These are phyloP conservation scores for Bombylius discolor DNA, from an alignment of 2,888 invertebrate genomes.

Conservation along the genomic window DNA sequence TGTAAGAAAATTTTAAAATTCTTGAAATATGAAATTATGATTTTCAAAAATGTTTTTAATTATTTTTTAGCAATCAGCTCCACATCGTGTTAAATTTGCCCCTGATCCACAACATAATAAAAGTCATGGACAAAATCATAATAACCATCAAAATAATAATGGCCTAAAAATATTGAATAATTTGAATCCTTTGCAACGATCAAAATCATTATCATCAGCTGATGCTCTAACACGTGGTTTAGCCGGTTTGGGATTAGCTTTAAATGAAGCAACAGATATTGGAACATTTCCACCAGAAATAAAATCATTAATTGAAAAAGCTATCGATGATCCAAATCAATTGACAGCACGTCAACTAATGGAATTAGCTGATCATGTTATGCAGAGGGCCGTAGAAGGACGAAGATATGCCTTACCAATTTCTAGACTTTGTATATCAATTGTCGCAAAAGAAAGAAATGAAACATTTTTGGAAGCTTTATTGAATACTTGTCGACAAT, in stretches of 20 bases:
- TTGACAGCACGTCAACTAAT: conserved; percentile 61
- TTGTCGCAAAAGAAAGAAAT: conserved; percentile 75
- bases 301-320: conserved; percentile 59
- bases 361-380: conserved; percentile 71
- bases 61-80: conserved; percentile 15
- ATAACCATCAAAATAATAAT: conserved; percentile 10
- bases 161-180: conserved; percentile 17
- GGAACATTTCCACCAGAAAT: conserved; percentile 62
- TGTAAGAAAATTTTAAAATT: conserved; percentile 20
- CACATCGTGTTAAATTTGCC: conserved; percentile 35
- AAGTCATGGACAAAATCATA: conserved; percentile 18
- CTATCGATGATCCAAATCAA: conserved; percentile 71
- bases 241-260: conserved; percentile 48
- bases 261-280: conserved; percentile 60
- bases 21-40: background rate
- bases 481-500: conserved; percentile 79
- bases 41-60: background rate
- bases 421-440: conserved; percentile 71
- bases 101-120: conserved; percentile 29
- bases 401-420: conserved; percentile 64
- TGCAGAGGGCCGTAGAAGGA: conserved; percentile 69
- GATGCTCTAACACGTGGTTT: conserved; percentile 56
- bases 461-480: conserved; percentile 82
- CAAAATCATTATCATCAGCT: conserved; percentile 68
- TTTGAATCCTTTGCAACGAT: conserved; percentile 44